These are phyloP conservation scores for Pecten maximus DNA, from an alignment of 2,888 invertebrate species.

Conservation along the genomic window DNA sequence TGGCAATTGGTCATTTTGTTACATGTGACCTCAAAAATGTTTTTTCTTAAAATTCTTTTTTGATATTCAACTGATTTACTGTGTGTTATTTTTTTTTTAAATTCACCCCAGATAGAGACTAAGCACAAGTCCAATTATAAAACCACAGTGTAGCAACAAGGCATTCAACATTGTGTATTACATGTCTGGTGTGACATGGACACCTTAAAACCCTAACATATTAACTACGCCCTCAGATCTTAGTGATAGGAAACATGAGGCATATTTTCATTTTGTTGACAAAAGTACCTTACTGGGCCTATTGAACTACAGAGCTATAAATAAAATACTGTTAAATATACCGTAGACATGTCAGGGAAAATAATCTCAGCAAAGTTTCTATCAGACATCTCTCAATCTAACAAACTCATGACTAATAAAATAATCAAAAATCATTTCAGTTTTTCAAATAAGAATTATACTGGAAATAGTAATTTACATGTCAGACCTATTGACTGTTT, in stretches of 20 bases:
- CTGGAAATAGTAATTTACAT: too few species aligned
- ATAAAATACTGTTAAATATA: slow-evolving; percentile 19
- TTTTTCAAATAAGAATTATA: too few species aligned
- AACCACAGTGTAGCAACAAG: not conserved
- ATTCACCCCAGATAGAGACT: too few species aligned
- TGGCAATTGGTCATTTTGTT: too few species aligned
- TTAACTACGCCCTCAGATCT: not conserved
- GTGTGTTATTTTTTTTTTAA: too few species aligned
- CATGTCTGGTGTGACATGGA: not conserved
- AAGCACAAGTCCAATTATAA: not conserved
- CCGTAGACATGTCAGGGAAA: not conserved
- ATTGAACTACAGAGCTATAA: not conserved
- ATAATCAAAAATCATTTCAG: too few species aligned
- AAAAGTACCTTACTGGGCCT: slow-evolving; percentile 10
- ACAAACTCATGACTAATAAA: too few species aligned
- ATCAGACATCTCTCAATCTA: not conserved
- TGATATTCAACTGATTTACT: too few species aligned
- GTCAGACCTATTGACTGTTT: too few species aligned
- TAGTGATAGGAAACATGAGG: not conserved
- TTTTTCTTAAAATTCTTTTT: too few species aligned
- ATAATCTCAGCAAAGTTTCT: not conserved
- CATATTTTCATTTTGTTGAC: slow-evolving; percentile 1
- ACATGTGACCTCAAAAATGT: too few species aligned
- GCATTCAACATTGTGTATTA: not conserved
- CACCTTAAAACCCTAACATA: not conserved